Evolutionary conservation across 2,888 invertebrate genomes (phyloP).

Genomic region (Pyrgus malvae): DNA sequence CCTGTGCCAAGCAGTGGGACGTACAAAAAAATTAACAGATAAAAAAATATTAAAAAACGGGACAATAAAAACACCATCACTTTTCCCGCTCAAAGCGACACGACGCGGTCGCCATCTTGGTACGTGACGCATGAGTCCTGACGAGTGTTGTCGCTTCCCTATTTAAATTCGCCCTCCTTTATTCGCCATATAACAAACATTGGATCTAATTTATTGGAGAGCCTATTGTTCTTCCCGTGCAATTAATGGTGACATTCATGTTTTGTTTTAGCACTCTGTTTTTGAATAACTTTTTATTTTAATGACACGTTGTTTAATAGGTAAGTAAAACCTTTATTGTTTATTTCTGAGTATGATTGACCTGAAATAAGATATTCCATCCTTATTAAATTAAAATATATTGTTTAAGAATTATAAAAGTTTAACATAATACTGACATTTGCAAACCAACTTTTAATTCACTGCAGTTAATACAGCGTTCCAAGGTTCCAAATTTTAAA

Average conservation of each 20-base stretch:
- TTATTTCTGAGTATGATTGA: no score
- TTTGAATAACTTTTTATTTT: not conserved
- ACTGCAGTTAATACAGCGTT: no score
- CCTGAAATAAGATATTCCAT: no score
- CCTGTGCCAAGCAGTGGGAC: not conserved
- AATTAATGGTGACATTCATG: constrained; percentile 47
- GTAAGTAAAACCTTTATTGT: no score
- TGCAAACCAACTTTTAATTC: no score
- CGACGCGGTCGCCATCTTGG: constrained; percentile 64
- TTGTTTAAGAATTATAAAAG: no score
- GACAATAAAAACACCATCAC: constrained; percentile 51
- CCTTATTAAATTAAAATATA: no score
- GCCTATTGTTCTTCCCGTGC: constrained; percentile 54
- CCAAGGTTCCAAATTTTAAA: no score
- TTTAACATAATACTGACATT: no score
- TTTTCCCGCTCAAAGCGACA: constrained; percentile 65
- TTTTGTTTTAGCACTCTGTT: constrained; percentile 33
- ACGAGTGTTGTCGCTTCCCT: constrained; percentile 57
- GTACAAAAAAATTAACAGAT: not conserved
- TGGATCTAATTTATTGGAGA: constrained; percentile 62
- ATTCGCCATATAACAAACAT: constrained; percentile 52
- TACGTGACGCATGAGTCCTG: constrained; percentile 59
- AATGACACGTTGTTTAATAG: not conserved
- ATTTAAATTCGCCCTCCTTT: constrained; percentile 69
- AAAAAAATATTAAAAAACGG: not conserved